phyloP scores from a whole-genome alignment of 1,140 invertebrate genomes.

The Condylostylus longicornis region DNA sequence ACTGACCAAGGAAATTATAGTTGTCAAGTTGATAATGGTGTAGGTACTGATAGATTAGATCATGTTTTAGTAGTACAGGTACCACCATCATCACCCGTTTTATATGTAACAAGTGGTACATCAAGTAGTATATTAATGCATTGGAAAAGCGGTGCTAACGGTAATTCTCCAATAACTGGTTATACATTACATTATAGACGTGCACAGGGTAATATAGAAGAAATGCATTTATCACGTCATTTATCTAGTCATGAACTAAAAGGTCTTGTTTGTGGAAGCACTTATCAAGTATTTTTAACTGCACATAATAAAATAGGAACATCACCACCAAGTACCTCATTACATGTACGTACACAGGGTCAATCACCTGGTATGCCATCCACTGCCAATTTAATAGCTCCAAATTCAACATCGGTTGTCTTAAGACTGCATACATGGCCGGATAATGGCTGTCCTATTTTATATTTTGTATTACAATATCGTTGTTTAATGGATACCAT shows the following conservation, averaged over 20 bases:
- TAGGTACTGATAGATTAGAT: conserved; percentile 48
- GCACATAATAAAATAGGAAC: conserved; percentile 58
- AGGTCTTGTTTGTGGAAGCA: conserved; percentile 54
- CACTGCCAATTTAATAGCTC: conserved; percentile 43
- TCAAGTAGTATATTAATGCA: conserved; percentile 53
- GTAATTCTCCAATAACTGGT: conserved; percentile 48
- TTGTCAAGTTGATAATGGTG: conserved; percentile 55
- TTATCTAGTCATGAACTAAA: conserved; percentile 51
- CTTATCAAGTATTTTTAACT: conserved; percentile 54
- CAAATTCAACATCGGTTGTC: conserved; percentile 55
- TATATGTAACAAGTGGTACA: conserved; percentile 55
- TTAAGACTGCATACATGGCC: conserved; percentile 61
- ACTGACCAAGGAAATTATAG: conserved; percentile 59
- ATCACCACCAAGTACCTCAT: conserved; percentile 48
- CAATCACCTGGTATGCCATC: conserved; percentile 51
- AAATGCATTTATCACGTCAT: conserved; percentile 45
- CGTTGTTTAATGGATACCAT: conserved; percentile 22
- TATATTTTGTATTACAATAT: conserved; percentile 63
- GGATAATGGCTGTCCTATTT: conserved; percentile 62
- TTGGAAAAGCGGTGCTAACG: conserved; percentile 53
- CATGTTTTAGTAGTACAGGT: conserved; percentile 49
- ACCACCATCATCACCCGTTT: conserved; percentile 48
- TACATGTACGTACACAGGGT: conserved; percentile 55
- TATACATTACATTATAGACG: conserved; percentile 52
- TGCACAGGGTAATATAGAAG: conserved; percentile 45